Evolutionary conservation across 2,113 vertebrate genomes (phyloP).

Genomic region (Dipodomys spectabilis): DNA sequence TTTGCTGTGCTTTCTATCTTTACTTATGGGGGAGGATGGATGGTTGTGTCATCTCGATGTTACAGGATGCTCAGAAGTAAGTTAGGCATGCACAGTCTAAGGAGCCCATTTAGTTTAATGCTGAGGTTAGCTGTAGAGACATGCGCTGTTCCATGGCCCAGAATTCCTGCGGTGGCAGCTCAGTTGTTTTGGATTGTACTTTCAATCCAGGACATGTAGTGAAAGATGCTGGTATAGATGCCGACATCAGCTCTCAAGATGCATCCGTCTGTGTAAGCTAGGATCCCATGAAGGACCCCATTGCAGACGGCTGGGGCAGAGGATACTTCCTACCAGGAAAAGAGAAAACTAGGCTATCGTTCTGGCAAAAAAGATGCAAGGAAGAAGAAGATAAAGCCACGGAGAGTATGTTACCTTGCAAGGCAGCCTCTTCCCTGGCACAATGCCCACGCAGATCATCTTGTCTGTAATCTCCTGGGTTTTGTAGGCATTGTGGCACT

Average conservation of each 20-base stretch:
- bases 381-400: background rate
- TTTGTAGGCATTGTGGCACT: background rate
- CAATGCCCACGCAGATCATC: constrained; percentile 72
- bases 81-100: rapidly evolving
- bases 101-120: constrained; percentile 34
- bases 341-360: background rate
- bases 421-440: constrained; percentile 69
- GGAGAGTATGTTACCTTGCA: constrained; percentile 37
- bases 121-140: background rate
- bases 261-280: constrained; percentile 72
- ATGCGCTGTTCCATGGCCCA: too few species aligned
- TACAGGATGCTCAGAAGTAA: background rate
- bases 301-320: constrained; percentile 68
- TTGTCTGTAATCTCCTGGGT: background rate
- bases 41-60: background rate
- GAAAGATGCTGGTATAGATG: constrained; percentile 72
- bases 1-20: background rate
- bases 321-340: constrained; percentile 61
- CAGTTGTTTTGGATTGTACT: constrained; percentile 54
- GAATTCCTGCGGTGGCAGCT: background rate
- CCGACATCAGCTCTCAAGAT: constrained; percentile 76
- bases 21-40: background rate
- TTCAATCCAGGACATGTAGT: constrained; percentile 67
- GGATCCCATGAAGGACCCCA: constrained; percentile 66
- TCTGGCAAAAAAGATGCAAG: background rate